Conservation (phyloP, 2,888 invertebrate species). For the Nesidiocoris tenuis region DNA sequence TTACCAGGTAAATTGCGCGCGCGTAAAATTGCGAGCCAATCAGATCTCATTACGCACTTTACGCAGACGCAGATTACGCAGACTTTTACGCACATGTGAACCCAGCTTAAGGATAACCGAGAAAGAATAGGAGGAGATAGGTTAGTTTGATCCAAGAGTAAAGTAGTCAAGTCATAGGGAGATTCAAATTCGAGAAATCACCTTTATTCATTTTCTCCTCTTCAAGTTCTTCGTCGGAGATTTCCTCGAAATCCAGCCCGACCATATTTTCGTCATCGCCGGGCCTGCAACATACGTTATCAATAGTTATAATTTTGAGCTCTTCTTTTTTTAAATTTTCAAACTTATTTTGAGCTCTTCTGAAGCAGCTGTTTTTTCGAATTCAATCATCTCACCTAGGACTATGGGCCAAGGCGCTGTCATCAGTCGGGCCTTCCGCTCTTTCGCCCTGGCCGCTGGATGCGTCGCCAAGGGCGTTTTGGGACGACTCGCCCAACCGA, state of each 20-base stretch:
- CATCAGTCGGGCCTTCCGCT: constrained; percentile 12
- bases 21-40: too few relatives aligned
- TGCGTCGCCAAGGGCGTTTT: constrained; percentile 15
- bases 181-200: background rate
- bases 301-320: too few relatives aligned
- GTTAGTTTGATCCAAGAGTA: background rate
- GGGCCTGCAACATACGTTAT: constrained; percentile 18
- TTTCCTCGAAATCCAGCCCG: constrained; percentile 82
- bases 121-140: too few relatives aligned
- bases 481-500: constrained; percentile 27
- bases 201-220: constrained; percentile 68
- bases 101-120: too few relatives aligned
- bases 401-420: constrained; percentile 16
- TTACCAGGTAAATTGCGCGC: too few relatives aligned
- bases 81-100: too few relatives aligned
- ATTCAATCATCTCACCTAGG: constrained; percentile 20
- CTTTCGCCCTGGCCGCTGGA: constrained; percentile 33
- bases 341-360: too few relatives aligned
- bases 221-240: constrained; percentile 85
- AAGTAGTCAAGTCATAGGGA: too few relatives aligned
- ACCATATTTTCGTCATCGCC: constrained; percentile 72
- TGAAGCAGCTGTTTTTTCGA: too few relatives aligned
- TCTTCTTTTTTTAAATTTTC: too few relatives aligned
- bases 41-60: too few relatives aligned
- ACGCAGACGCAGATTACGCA: too few relatives aligned